Evolutionary conservation across 2,113 vertebrate species (phyloP).

Genomic region (Rhinogobius similis): DNA sequence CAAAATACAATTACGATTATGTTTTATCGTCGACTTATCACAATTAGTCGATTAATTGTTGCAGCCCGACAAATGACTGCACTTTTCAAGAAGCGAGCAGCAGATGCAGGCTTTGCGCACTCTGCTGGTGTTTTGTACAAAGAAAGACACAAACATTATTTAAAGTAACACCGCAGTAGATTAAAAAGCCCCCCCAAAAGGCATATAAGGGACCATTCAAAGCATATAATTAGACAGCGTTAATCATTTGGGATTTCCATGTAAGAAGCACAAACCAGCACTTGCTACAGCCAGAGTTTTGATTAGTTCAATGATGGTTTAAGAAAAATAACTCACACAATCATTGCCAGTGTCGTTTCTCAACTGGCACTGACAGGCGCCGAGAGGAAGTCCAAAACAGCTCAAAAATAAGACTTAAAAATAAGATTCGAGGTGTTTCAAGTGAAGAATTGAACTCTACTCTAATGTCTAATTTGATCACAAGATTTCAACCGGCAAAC

Average conservation of each 20-base stretch:
- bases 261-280: not conserved
- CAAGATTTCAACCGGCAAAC: not conserved
- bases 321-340: not conserved
- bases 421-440: not conserved
- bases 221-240: no score
- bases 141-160: no score
- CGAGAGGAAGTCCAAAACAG: not conserved
- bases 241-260: not conserved
- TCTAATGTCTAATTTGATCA: not conserved
- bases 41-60: no score
- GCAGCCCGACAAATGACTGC: no score
- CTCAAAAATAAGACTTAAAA: not conserved
- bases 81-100: no score
- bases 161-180: no score
- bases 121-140: no score
- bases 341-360: not conserved
- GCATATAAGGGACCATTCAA: no score
- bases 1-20: no score
- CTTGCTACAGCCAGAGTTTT: not conserved
- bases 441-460: not conserved
- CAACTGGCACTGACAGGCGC: not conserved
- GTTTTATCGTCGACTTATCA: no score
- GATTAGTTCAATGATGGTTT: not conserved
- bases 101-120: no score
- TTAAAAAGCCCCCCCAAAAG: no score